Evolutionary conservation across 1,140 invertebrate genomes (phyloP).

Genomic region (Brachionus paranguensis): DNA sequence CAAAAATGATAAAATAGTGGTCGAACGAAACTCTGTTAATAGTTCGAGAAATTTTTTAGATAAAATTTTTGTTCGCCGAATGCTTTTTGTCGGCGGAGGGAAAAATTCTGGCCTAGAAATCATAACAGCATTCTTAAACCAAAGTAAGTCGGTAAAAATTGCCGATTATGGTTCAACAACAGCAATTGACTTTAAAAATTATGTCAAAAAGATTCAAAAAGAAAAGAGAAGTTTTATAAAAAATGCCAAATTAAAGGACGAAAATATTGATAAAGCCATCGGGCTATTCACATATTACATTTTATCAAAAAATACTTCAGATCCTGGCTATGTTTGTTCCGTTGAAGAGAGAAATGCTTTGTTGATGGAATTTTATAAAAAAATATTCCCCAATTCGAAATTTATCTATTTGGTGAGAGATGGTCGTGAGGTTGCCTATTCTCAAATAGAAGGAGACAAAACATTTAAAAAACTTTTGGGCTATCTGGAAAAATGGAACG

Average conservation of each 20-base stretch:
- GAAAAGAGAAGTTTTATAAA: background rate
- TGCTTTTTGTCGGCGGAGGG: background rate
- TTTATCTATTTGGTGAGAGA: background rate
- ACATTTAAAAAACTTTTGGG: background rate
- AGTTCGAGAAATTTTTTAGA: background rate
- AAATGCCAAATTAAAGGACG: background rate
- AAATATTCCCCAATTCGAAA: constrained; percentile 3
- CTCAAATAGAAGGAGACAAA: background rate
- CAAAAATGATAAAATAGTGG: background rate
- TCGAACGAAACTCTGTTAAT: background rate
- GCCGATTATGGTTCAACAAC: background rate
- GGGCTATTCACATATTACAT: constrained; percentile 5
- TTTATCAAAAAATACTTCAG: background rate
- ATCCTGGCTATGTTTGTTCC: background rate
- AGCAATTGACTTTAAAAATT: background rate
- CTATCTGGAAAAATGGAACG: background rate
- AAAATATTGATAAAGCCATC: constrained; percentile 13
- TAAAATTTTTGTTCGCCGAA: background rate
- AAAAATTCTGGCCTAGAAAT: background rate
- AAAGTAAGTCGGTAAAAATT: background rate
- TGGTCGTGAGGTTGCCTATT: background rate
- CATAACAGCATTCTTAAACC: background rate
- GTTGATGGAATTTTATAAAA: background rate
- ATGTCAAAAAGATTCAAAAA: background rate
- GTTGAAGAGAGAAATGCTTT: background rate